Percentiles rank a stretch among this genome's conserved stretches.
Evolutionary conservation across 2,888 invertebrate genomes (phyloP).

Genomic region (Habroteleia sp.): DNA sequence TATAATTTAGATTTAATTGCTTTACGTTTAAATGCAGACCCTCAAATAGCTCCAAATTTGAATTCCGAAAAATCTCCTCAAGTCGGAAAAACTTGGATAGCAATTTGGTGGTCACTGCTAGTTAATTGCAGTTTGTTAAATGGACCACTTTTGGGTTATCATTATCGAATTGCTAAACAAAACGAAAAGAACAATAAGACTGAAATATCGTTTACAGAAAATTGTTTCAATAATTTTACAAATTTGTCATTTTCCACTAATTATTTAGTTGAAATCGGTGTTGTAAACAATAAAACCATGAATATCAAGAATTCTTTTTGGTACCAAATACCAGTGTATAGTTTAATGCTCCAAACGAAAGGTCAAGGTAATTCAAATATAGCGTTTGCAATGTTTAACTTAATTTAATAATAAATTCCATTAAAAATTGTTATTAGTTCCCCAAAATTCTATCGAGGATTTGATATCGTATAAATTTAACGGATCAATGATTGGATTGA

Average conservation of each 20-base stretch:
- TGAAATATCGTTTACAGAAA: constrained; percentile 26
- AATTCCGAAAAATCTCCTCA: constrained; percentile 25
- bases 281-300: constrained; percentile 46
- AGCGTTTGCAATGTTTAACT: too few species aligned
- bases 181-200: constrained; percentile 10
- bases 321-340: constrained; percentile 30
- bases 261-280: constrained; percentile 52
- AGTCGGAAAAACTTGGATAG: constrained; percentile 58
- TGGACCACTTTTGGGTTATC: constrained; percentile 64
- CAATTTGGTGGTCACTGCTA: constrained; percentile 62
- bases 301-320: constrained; percentile 26
- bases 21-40: constrained; percentile 44
- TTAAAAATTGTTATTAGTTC: too few species aligned
- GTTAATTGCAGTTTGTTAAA: constrained; percentile 46
- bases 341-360: constrained; percentile 50
- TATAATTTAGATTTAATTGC: not conserved
- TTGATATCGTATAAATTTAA: constrained; percentile 59
- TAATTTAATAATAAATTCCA: too few species aligned
- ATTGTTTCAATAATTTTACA: constrained; percentile 55
- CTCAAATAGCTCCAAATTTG: constrained; percentile 45
- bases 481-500: constrained; percentile 52
- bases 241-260: constrained; percentile 33
- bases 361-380: constrained; percentile 48
- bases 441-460: constrained; percentile 41
- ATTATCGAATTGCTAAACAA: constrained; percentile 37